A percentile compares a stretch with the other conserved stretches of the same genome.
Conservation (phyloP, 2,888 invertebrate genomes). For the Morpho deidamia region DNA sequence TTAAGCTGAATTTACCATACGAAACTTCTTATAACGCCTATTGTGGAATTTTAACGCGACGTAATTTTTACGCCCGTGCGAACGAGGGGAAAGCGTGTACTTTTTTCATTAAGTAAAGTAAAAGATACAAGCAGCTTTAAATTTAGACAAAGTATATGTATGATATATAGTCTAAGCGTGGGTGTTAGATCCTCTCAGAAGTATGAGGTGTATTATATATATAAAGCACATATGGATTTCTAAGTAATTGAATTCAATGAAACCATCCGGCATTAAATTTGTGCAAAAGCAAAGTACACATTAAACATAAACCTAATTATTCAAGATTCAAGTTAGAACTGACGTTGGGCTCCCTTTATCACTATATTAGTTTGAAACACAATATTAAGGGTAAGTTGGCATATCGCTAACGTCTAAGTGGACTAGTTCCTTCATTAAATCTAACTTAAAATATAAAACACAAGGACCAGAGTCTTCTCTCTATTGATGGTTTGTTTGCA, state of each 20-base stretch:
- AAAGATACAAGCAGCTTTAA: too few relatives aligned
- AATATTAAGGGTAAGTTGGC: slow-evolving; percentile 44
- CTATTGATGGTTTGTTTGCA: too few relatives aligned
- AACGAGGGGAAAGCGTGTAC: too few relatives aligned
- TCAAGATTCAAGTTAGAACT: slow-evolving; percentile 31
- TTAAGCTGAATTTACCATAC: too few relatives aligned
- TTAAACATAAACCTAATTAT: slow-evolving; percentile 27
- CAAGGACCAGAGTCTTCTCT: slow-evolving; percentile 19
- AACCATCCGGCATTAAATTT: slow-evolving; percentile 6
- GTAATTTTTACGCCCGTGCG: too few relatives aligned
- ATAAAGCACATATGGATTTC: not conserved
- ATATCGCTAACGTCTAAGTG: slow-evolving; percentile 56
- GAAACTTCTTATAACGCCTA: too few relatives aligned
- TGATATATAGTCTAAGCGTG: too few relatives aligned
- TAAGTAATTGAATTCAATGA: not conserved
- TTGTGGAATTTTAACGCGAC: too few relatives aligned
- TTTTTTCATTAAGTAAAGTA: too few relatives aligned
- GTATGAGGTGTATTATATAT: not conserved
- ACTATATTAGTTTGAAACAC: slow-evolving; percentile 48
- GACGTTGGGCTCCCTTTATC: slow-evolving; percentile 37
- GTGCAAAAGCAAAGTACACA: slow-evolving; percentile 16
- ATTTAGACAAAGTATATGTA: too few relatives aligned
- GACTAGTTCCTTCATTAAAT: slow-evolving; percentile 69
- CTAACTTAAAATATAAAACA: slow-evolving; percentile 35
- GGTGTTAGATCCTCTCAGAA: not conserved